phyloP scores from a whole-genome alignment of 2,797 vertebrate species.

The Sciurus carolinensis region DNA sequence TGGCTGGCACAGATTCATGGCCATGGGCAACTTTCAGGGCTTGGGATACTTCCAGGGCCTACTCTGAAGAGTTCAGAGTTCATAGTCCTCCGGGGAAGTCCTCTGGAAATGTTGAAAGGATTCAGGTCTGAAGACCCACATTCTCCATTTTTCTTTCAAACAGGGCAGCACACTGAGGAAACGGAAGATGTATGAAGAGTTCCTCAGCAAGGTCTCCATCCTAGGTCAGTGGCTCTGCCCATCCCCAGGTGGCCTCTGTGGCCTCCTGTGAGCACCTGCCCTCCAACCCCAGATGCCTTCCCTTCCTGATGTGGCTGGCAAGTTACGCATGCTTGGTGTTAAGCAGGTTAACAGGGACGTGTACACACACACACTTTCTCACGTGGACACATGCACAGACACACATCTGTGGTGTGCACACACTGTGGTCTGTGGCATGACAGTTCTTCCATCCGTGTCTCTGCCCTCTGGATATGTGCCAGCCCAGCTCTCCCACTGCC shows the following conservation, averaged over 20 bases:
- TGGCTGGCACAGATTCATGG: not conserved
- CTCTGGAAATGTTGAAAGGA: fast-evolving
- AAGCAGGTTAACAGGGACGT: fast-evolving
- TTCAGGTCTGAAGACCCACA: not conserved
- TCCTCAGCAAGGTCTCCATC: conserved; percentile 98
- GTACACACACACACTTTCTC: fast-evolving
- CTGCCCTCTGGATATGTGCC: not conserved
- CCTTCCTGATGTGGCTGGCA: fast-evolving
- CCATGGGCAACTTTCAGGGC: not conserved
- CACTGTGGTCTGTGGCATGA: not conserved
- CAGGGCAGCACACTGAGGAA: conserved; percentile 98
- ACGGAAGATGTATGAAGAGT: conserved; percentile 99
- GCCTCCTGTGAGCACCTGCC: not conserved
- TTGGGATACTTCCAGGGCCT: not conserved
- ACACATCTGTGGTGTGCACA: fast-evolving
- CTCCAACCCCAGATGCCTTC: not conserved
- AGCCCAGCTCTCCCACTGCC: not conserved
- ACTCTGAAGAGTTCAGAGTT: not conserved
- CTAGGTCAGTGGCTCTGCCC: conserved; percentile 91
- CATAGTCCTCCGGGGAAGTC: fast-evolving
- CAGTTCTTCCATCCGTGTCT: not conserved
- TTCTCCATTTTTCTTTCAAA: conserved; percentile 74
- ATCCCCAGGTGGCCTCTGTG: too few relatives aligned
- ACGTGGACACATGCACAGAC: not conserved
- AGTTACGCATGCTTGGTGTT: fast-evolving